Evolutionary conservation across 2,113 vertebrate genomes (phyloP).

Genomic region (Setophaga coronata): DNA sequence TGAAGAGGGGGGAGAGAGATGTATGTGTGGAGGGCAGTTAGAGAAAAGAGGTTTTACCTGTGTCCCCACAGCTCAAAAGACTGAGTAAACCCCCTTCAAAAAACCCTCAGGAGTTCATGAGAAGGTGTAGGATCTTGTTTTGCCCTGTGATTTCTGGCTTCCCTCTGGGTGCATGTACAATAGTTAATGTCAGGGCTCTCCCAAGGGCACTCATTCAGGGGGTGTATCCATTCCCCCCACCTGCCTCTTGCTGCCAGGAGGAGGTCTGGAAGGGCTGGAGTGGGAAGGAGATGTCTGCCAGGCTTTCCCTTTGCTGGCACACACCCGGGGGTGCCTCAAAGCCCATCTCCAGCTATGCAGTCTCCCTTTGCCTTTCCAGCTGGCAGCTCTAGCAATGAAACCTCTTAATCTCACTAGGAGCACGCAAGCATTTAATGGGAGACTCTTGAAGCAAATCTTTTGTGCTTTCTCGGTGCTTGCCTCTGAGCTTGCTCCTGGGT

Average conservation of each 20-base stretch:
- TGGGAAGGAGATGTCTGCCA: not conserved
- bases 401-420: not conserved
- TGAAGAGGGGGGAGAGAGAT: not conserved
- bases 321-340: rapidly evolving
- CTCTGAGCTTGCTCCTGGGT: not conserved
- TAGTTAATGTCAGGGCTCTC: not conserved
- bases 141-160: not conserved
- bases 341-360: not conserved
- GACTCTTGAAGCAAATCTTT: not conserved
- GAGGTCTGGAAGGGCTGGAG: not conserved
- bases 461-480: not conserved
- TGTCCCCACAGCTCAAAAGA: not conserved
- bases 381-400: not conserved
- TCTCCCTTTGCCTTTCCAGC: not conserved
- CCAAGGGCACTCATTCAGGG: not conserved
- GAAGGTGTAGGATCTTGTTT: not conserved
- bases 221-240: not conserved
- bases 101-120: not conserved
- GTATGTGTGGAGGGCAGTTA: not conserved
- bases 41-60: not conserved
- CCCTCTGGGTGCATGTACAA: not conserved
- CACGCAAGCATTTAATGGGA: not conserved
- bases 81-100: not conserved
- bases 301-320: not conserved
- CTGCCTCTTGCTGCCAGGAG: not conserved